Percentiles rank a stretch among this genome's conserved stretches.
Evolutionary conservation across 2,888 invertebrate genomes (phyloP).

Genomic region (Monochamus alternatus): DNA sequence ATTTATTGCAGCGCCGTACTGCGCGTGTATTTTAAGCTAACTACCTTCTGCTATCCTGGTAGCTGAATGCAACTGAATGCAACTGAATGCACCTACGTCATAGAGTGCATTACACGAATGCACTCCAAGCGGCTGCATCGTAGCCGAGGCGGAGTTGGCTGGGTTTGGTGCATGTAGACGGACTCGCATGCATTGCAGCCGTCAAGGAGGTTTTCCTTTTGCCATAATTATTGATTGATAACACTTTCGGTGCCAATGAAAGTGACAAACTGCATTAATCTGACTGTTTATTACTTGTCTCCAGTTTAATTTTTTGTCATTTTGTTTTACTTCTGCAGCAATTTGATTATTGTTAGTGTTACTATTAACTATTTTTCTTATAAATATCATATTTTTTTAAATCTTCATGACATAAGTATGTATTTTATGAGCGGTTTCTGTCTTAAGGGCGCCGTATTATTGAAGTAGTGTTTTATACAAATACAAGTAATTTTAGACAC

Average conservation of each 20-base stretch:
- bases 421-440: too few relatives aligned
- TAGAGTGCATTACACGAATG: slow-evolving; percentile 58
- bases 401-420: too few relatives aligned
- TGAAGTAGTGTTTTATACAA: too few relatives aligned
- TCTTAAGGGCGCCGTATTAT: too few relatives aligned
- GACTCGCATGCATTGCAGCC: slow-evolving; percentile 9
- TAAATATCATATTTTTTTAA: too few relatives aligned
- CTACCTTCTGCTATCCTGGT: slow-evolving; percentile 64
- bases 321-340: too few relatives aligned
- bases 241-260: not conserved
- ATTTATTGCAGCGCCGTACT: slow-evolving; percentile 36
- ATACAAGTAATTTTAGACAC: too few relatives aligned
- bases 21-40: slow-evolving; percentile 58
- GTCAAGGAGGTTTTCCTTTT: slow-evolving; percentile 5
- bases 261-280: not conserved
- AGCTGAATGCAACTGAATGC: slow-evolving; percentile 62
- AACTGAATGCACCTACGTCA: slow-evolving; percentile 58
- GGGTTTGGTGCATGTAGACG: slow-evolving; percentile 72
- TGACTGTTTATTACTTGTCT: not conserved
- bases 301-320: too few relatives aligned
- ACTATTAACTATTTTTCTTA: too few relatives aligned
- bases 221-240: slow-evolving; percentile 22
- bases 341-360: too few relatives aligned
- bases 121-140: slow-evolving; percentile 32
- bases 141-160: slow-evolving; percentile 15